Base-by-base conservation (phyloP, 2,888 invertebrate genomes). In the Orthonychiurus folsomi region DNA sequence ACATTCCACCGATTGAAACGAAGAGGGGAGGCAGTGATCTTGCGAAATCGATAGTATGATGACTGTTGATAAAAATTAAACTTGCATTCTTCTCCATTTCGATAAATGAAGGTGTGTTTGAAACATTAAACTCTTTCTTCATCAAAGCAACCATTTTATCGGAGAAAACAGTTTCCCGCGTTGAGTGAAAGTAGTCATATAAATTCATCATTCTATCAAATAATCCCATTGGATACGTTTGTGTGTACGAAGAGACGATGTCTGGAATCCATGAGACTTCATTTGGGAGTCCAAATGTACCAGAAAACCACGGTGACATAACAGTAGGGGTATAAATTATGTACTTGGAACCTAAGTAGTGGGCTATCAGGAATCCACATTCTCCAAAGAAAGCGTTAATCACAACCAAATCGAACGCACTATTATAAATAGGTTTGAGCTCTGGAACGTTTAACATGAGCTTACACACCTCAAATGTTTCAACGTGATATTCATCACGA, bases 1-100 rank as follows among this genome's bases (percentile, higher is more conserved):
- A 63, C 66, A 73, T 69, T 48, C 73, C 73, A 3, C 73, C 73
- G 26, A 71, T 60, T 18, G 60, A 54, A 18, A 70, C 53, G 59
- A 69, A 64, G 24, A 65, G 47, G 0, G 71, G 70, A 5, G 72
- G 70, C 12, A 69, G 53, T 1, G 69, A 61, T 9, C 66, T 47
- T 18, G 72, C 69, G 63, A 69, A 71, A 56, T 72, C 72, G 2
- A 64, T 59, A 0, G 69, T 57, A 18, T 61, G 59, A 56, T 73
- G 70, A 9, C 69, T 61, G 64, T 73, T 73, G 15, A 69, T 53
- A 26, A 73, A 61, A 23, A 73, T 68, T 1, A 73, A 50, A 57
- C 69, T 70, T 1, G 66, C 64, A 61, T 68, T 68, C 28, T 64
- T 60, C 50, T 68, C 68, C n/a, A 68, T 50, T 12, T 68, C 64